Conservation (phyloP, 2,888 invertebrate genomes). For the Empis stercorea region DNA sequence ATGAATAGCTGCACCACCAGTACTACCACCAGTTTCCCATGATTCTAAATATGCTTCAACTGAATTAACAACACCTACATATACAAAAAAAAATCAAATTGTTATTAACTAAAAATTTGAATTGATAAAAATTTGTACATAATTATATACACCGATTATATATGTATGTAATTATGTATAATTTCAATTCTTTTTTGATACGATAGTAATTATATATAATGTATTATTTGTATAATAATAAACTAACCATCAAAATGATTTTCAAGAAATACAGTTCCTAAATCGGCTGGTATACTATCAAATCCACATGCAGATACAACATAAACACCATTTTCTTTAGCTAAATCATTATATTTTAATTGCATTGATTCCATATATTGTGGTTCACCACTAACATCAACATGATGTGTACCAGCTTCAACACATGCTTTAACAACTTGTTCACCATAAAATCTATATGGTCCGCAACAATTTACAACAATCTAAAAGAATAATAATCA, state of each 20-base stretch:
- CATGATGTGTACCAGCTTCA: conserved; percentile 65
- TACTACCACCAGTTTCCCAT: conserved; percentile 24
- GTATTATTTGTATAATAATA: conserved; percentile 29
- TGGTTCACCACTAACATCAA: conserved; percentile 91
- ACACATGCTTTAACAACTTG: conserved; percentile 80
- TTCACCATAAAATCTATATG: conserved; percentile 78
- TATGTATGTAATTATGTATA: neutral
- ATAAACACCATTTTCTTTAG: conserved; percentile 69
- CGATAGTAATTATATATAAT: too few species aligned
- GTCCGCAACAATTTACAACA: conserved; percentile 87
- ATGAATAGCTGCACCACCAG: conserved; percentile 46
- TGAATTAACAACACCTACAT: conserved; percentile 53
- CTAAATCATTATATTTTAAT: conserved; percentile 59
- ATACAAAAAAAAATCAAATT: neutral
- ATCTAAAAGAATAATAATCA: conserved; percentile 12
- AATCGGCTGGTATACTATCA: conserved; percentile 82
- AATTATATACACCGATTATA: neutral
- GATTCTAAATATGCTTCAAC: conserved; percentile 55
- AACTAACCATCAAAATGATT: conserved; percentile 53
- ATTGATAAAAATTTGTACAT: neutral
- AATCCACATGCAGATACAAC: conserved; percentile 86
- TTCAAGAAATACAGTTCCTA: conserved; percentile 69
- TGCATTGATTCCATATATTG: conserved; percentile 80
- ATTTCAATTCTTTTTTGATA: neutral
- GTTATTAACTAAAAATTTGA: neutral